These are phyloP conservation scores for Siderastrea radians DNA, from an alignment of 92 coral and sea anemone genomes.

Conservation along the genomic window DNA sequence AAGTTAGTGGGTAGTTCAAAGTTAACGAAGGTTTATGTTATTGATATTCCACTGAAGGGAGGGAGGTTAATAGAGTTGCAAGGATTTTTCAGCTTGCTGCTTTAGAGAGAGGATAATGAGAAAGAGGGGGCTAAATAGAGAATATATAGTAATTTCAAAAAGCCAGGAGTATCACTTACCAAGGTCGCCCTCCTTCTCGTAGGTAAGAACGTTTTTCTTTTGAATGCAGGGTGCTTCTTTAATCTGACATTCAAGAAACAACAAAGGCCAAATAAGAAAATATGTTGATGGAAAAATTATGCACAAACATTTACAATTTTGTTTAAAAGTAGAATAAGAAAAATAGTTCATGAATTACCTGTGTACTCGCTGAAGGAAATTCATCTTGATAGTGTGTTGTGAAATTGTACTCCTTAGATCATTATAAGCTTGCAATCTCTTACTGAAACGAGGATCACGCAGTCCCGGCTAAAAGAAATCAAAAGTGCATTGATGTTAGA, in stretches of 20 bases:
- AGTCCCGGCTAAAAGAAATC: constrained; percentile 88
- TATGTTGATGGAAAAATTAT: too few relatives aligned
- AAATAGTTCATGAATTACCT: constrained; percentile 57
- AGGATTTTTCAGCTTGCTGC: too few relatives aligned
- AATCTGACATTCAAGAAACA: constrained; percentile 57
- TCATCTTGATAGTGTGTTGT: constrained; percentile 95
- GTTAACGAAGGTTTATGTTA: too few relatives aligned
- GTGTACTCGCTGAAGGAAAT: constrained; percentile 88
- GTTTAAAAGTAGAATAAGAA: background rate
- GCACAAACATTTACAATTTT: too few relatives aligned
- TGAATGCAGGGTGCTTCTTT: constrained; percentile 89
- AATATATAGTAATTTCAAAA: background rate
- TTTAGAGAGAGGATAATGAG: too few relatives aligned
- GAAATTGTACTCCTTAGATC: constrained; percentile 94
- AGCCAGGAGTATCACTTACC: constrained; percentile 56
- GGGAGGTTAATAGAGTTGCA: too few relatives aligned
- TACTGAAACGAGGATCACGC: constrained; percentile 95
- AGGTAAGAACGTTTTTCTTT: constrained; percentile 82
- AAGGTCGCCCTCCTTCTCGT: constrained; percentile 86
- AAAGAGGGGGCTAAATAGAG: too few relatives aligned
- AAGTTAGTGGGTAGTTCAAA: too few relatives aligned
- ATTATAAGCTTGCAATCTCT: constrained; percentile 97
- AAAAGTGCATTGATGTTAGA: background rate
- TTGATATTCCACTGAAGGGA: background rate
- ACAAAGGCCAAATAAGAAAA: background rate